A percentile compares a stretch with the other conserved stretches of the same genome.
These are phyloP conservation scores for Pteropus alecto DNA, from an alignment of 2,113 vertebrate species.

Conservation along the genomic window DNA sequence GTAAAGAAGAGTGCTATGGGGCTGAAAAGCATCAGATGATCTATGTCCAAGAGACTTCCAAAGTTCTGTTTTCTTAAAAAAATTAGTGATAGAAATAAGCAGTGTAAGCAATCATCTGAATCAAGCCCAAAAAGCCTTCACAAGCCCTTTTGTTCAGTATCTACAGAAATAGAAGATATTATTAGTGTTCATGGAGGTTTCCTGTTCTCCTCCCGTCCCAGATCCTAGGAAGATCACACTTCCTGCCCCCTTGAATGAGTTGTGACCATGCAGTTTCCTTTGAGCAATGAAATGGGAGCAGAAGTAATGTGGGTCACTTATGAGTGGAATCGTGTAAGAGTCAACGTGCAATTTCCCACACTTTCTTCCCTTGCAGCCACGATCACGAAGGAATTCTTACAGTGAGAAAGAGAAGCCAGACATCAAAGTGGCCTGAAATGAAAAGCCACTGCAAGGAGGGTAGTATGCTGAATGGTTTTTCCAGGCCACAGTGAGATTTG, in stretches of 20 bases:
- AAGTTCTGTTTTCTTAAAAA: neutral
- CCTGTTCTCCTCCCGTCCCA: neutral
- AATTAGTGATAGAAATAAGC: neutral
- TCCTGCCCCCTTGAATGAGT: neutral
- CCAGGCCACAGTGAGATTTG: neutral
- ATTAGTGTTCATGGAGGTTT: neutral
- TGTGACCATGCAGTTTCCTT: neutral
- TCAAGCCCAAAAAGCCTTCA: fast-evolving
- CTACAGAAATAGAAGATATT: neutral
- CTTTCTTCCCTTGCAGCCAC: neutral
- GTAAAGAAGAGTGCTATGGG: neutral
- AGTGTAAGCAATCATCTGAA: neutral
- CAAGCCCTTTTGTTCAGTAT: neutral
- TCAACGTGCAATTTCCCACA: neutral
- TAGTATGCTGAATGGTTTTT: neutral
- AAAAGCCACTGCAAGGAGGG: neutral
- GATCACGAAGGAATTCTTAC: neutral
- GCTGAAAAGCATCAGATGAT: neutral
- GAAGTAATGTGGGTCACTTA: too few species aligned
- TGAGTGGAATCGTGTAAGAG: too few species aligned
- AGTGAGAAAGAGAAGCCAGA: neutral
- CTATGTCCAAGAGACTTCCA: too few species aligned
- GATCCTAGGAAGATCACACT: neutral
- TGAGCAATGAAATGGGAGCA: neutral
- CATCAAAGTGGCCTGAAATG: neutral